phyloP scores from a whole-genome alignment of 2,888 invertebrate species.

The Sinodicranocentrus sp. region DNA sequence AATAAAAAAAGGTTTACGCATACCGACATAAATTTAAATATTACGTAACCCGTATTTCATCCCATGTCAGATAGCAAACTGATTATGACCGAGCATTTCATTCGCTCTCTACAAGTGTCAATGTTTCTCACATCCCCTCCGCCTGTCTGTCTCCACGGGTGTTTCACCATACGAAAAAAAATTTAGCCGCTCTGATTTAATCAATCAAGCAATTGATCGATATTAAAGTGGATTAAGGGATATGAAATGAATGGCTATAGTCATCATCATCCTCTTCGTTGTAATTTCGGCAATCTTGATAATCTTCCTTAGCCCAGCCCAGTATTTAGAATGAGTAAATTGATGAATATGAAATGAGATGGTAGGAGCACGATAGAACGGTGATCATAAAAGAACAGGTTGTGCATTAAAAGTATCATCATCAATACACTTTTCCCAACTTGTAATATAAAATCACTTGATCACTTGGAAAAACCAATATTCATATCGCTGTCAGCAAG shows the following conservation, averaged over 20 bases:
- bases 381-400: neutral
- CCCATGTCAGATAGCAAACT: too few species aligned
- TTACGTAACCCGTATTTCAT: neutral
- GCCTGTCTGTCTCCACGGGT: neutral
- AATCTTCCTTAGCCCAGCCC: constrained; percentile 45
- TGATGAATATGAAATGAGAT: constrained; percentile 53
- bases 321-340: constrained; percentile 19
- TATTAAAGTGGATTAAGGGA: constrained; percentile 12
- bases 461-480: constrained; percentile 57
- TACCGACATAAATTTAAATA: neutral
- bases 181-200: constrained; percentile 52
- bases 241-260: neutral
- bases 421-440: constrained; percentile 15
- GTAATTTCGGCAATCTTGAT: constrained; percentile 49
- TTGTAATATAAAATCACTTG: constrained; percentile 56
- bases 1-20: neutral
- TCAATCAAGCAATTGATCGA: constrained; percentile 41
- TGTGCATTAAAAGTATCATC: constrained; percentile 24
- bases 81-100: too few species aligned
- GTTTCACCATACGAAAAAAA: too few species aligned
- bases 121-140: neutral
- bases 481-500: constrained; percentile 46
- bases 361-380: neutral
- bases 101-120: too few species aligned
- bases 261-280: constrained; percentile 34